phyloP scores from a whole-genome alignment of 2,888 invertebrate genomes.

The Microplitis manilae region DNA sequence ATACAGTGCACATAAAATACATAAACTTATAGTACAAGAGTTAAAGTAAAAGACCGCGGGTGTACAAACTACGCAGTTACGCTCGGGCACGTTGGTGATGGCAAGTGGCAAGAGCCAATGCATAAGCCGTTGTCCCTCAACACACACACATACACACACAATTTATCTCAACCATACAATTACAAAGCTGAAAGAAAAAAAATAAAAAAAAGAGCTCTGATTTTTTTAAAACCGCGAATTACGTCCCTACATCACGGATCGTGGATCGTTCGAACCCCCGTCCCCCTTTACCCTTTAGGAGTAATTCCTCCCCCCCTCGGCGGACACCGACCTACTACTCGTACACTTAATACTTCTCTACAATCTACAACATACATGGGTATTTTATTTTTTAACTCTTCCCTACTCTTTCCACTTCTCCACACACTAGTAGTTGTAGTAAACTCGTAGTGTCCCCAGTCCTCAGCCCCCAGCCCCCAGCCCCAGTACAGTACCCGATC shows the following conservation, averaged over 20 bases:
- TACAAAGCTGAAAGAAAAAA: constrained; percentile 17
- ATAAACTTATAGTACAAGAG: neutral
- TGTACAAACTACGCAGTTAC: constrained; percentile 68
- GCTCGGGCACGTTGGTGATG: constrained; percentile 56
- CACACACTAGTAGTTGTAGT: constrained; percentile 5
- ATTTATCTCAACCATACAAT: neutral
- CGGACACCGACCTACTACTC: neutral
- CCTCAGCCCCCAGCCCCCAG: neutral
- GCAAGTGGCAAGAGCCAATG: constrained; percentile 48
- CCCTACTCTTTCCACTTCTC: neutral
- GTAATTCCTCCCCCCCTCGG: constrained; percentile 3
- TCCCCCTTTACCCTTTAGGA: neutral
- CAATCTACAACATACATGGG: neutral
- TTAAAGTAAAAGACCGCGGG: constrained; percentile 23
- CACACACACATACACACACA: constrained; percentile 6
- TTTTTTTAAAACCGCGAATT: neutral
- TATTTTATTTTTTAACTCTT: neutral
- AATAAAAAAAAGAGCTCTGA: constrained; percentile 16
- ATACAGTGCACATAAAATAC: neutral
- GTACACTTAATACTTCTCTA: neutral
- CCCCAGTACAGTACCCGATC: neutral
- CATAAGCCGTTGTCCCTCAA: constrained; percentile 9
- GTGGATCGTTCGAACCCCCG: neutral
- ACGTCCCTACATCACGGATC: neutral
- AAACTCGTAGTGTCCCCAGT: constrained; percentile 14